A percentile compares a stretch with the other conserved stretches of the same genome.
Conservation (phyloP, 2,797 vertebrate species). For the Galago senegalensis region DNA sequence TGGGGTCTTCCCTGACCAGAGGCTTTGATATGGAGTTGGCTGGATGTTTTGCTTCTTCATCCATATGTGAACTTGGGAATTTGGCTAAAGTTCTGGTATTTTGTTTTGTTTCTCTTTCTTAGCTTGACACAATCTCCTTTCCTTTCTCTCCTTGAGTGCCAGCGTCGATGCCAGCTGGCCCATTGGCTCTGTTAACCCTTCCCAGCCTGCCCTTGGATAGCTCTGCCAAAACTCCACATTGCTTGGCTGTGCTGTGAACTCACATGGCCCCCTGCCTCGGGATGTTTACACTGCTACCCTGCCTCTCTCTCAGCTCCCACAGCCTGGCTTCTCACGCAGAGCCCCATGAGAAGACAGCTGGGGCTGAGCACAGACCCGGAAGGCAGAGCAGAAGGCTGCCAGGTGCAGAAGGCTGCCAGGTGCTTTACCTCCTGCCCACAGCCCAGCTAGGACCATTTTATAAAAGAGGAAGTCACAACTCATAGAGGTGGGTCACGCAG, state of each 20-base stretch:
- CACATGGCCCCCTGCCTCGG: conserved; percentile 72
- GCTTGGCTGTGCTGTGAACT: conserved; percentile 66
- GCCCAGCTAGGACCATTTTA: not conserved
- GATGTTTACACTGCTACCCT: conserved; percentile 69
- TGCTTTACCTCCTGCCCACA: not conserved
- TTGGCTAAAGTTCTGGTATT: conserved; percentile 82
- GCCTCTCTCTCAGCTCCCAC: conserved; percentile 42
- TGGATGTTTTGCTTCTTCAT: conserved; percentile 63
- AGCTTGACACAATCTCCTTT: conserved; percentile 81
- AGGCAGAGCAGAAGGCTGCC: not conserved
- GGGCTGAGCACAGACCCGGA: not conserved
- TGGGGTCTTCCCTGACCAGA: conserved; percentile 66
- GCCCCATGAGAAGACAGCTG: not conserved
- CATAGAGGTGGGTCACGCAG: not conserved
- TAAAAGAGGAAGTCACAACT: not conserved
- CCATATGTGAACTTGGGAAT: conserved; percentile 64
- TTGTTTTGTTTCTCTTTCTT: conserved; percentile 83
- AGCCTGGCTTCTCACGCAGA: conserved; percentile 58
- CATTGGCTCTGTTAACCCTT: conserved; percentile 80
- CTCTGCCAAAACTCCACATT: conserved; percentile 74
- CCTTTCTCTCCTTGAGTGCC: conserved; percentile 77
- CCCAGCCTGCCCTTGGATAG: conserved; percentile 63
- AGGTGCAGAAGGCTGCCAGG: not conserved
- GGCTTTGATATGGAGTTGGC: conserved; percentile 37
- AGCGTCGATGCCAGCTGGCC: conserved; percentile 82